phyloP scores from a whole-genome alignment of 92 coral and sea anemone species.

The Phymanthus crucifer region DNA sequence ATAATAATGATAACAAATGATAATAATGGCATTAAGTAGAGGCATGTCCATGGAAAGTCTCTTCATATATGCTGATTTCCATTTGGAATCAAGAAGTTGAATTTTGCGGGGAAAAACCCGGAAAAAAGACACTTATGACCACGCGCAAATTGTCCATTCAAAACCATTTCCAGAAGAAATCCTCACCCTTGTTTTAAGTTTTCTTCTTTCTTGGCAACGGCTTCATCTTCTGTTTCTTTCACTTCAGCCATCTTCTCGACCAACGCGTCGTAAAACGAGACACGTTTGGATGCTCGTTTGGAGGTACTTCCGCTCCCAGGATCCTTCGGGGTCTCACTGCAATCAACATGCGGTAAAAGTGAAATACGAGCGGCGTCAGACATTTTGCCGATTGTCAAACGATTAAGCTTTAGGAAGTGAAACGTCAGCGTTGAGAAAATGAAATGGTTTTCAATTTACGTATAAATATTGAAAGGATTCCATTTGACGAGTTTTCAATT shows the following conservation, averaged over 20 bases:
- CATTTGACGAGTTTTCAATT: neutral
- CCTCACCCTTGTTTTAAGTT: constrained; percentile 20
- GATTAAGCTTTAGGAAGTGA: neutral
- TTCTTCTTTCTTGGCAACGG: neutral
- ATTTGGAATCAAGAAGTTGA: too few species aligned
- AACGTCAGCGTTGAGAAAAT: neutral
- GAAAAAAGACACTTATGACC: too few species aligned
- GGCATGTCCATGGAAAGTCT: too few species aligned
- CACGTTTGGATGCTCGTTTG: constrained; percentile 37
- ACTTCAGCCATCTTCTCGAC: constrained; percentile 38
- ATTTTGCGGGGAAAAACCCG: too few species aligned
- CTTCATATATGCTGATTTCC: too few species aligned
- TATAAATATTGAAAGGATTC: neutral
- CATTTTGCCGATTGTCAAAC: neutral
- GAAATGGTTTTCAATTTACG: neutral
- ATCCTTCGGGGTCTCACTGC: constrained; percentile 26
- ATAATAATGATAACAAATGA: too few species aligned
- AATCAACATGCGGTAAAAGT: neutral
- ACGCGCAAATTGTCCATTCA: too few species aligned
- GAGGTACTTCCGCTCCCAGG: constrained; percentile 27
- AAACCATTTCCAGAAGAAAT: neutral
- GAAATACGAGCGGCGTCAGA: neutral
- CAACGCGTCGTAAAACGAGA: constrained; percentile 33
- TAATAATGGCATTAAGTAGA: too few species aligned
- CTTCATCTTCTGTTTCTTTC: constrained; percentile 28